Evolutionary conservation across 2,797 vertebrate genomes (phyloP).

Genomic region (Centropyge bicolor): DNA sequence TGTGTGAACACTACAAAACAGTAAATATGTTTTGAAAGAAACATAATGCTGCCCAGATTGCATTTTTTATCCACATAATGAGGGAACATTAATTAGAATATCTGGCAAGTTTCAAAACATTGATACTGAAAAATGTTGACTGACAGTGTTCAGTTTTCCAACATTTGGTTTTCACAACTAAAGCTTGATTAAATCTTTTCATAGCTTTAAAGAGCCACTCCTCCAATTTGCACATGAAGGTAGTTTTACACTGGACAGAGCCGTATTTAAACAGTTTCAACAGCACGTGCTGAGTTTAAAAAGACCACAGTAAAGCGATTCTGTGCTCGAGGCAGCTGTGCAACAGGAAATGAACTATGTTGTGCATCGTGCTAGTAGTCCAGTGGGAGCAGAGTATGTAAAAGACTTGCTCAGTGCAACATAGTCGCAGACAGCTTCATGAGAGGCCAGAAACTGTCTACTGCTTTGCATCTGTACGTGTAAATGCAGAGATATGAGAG

Average conservation of each 20-base stretch:
- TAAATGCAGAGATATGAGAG: background rate
- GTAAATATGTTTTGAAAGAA: background rate
- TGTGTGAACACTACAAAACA: background rate
- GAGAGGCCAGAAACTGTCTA: background rate
- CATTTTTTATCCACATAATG: background rate
- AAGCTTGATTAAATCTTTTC: background rate
- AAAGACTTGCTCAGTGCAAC: background rate
- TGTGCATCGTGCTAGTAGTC: background rate
- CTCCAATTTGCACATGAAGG: too few species aligned
- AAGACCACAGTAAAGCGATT: too few species aligned
- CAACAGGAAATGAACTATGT: too few species aligned
- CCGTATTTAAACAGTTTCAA: too few species aligned
- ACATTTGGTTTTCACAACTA: background rate
- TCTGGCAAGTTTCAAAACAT: background rate
- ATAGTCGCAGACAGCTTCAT: background rate
- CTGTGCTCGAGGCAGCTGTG: too few species aligned
- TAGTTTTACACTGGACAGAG: too few species aligned
- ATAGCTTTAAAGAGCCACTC: background rate
- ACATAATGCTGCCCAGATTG: background rate
- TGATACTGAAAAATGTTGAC: background rate
- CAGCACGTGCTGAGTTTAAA: too few species aligned
- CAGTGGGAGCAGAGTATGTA: background rate
- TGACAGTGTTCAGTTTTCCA: background rate
- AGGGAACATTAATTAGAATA: background rate
- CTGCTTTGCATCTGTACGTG: background rate